Conservation (phyloP, 2,113 vertebrate species). For the Rhinichthys klamathensis region DNA sequence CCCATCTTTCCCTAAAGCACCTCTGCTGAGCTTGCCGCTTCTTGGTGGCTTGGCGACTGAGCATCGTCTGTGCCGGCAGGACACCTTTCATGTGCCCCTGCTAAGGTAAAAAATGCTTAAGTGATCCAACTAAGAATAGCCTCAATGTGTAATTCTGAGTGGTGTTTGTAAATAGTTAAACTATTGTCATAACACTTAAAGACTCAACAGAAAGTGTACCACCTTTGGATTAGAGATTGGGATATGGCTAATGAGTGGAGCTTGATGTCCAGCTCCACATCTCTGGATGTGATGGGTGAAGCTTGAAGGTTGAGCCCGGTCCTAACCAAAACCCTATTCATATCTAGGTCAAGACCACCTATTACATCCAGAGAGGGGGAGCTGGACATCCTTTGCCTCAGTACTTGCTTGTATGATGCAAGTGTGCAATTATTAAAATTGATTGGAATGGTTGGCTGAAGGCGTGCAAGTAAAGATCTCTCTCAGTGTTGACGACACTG, state of each 20-base stretch:
- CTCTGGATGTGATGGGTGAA: not conserved
- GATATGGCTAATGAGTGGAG: not conserved
- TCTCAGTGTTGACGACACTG: too few species aligned
- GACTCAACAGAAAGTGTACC: not conserved
- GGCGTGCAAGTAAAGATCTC: too few species aligned
- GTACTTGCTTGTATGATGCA: not conserved
- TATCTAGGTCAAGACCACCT: not conserved
- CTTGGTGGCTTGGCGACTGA: conserved; percentile 54
- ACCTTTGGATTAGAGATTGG: not conserved
- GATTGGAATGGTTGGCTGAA: not conserved
- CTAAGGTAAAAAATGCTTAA: conserved; percentile 23
- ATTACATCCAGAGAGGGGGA: not conserved
- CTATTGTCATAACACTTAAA: not conserved
- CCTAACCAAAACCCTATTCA: too few species aligned
- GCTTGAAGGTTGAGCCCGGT: not conserved
- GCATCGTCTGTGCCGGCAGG: conserved; percentile 65
- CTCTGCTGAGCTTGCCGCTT: conserved; percentile 55
- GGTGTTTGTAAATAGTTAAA: not conserved
- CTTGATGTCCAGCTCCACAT: not conserved
- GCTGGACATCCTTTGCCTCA: not conserved
- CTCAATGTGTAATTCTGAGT: not conserved
- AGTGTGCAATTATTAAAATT: not conserved
- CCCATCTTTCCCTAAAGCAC: conserved; percentile 54
- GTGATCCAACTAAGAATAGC: not conserved
- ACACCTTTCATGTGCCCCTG: conserved; percentile 57